These are phyloP conservation scores for Heliocidaris erythrogramma DNA, from an alignment of 35 echinoderm and acorn worm species.

Conservation along the genomic window DNA sequence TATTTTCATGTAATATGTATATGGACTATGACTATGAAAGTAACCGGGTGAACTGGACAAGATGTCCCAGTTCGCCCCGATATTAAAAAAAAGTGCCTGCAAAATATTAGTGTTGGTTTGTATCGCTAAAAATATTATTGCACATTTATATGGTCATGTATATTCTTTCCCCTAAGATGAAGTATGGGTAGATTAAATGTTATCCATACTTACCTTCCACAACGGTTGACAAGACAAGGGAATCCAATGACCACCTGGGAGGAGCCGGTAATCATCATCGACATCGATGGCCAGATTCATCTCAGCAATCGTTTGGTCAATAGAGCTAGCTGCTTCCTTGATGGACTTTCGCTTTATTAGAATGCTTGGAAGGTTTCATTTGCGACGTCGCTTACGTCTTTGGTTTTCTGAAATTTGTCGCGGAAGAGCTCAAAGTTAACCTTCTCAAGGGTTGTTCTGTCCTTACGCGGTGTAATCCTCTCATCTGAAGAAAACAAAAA, in stretches of 20 bases:
- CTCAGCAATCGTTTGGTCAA: neutral
- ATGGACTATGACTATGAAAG: too few relatives aligned
- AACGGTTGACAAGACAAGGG: constrained; percentile 41
- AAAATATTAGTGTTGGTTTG: too few relatives aligned
- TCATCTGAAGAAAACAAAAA: neutral
- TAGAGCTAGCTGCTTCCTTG: neutral
- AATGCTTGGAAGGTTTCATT: neutral
- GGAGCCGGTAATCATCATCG: constrained; percentile 49
- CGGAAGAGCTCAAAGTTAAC: neutral
- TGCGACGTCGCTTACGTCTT: neutral
- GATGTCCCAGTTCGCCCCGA: too few relatives aligned
- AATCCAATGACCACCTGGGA: constrained; percentile 62
- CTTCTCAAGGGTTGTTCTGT: neutral
- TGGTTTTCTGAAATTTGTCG: neutral
- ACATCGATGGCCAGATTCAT: neutral
- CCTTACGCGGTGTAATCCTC: neutral
- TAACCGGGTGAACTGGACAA: too few relatives aligned
- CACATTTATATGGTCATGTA: too few relatives aligned
- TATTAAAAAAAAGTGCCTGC: too few relatives aligned
- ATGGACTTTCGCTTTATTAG: neutral
- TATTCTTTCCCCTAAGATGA: too few relatives aligned
- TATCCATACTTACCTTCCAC: constrained; percentile 51
- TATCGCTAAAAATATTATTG: too few relatives aligned
- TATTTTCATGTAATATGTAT: too few relatives aligned
- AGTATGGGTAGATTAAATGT: too few relatives aligned